Percentiles rank a stretch among this genome's conserved stretches.
These are phyloP conservation scores for Elysia crispata DNA, from an alignment of 2,888 invertebrate genomes.

Conservation along the genomic window DNA sequence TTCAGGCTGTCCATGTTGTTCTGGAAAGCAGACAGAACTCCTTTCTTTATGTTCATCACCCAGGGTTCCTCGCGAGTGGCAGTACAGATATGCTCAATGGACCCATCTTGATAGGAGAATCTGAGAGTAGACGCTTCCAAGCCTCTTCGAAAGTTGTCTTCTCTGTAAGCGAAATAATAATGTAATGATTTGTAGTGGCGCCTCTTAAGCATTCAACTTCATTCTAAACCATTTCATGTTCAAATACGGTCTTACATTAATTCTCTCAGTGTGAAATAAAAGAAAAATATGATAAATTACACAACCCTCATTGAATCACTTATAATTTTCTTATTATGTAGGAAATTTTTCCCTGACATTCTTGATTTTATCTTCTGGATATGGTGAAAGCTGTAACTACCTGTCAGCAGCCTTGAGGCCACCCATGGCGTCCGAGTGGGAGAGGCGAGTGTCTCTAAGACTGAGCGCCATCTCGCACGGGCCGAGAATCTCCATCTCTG, in stretches of 20 bases:
- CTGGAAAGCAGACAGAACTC: constrained; percentile 90
- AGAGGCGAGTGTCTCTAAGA: constrained; percentile 66
- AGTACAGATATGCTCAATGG: constrained; percentile 87
- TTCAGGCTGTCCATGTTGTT: constrained; percentile 92
- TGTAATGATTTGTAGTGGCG: neutral
- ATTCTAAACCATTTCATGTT: no score
- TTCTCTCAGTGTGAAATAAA: no score
- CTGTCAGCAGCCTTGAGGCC: constrained; percentile 51
- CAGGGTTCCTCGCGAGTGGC: constrained; percentile 88
- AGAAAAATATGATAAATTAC: no score
- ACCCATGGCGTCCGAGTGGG: constrained; percentile 26
- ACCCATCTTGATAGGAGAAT: constrained; percentile 88
- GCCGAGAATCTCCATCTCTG: constrained; percentile 76
- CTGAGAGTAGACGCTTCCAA: constrained; percentile 86
- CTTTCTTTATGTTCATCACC: constrained; percentile 93
- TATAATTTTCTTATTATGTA: no score
- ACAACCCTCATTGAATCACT: no score
- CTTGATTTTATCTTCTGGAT: no score
- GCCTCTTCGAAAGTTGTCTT: constrained; percentile 76
- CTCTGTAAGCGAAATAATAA: neutral
- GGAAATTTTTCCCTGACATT: no score
- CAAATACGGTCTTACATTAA: no score
- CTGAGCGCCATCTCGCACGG: constrained; percentile 77
- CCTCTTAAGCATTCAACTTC: no score
- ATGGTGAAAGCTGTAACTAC: neutral